Percentiles rank a stretch among this genome's conserved stretches.
phyloP scores from a whole-genome alignment of 1,140 invertebrate genomes.

The Ladona fulva region DNA sequence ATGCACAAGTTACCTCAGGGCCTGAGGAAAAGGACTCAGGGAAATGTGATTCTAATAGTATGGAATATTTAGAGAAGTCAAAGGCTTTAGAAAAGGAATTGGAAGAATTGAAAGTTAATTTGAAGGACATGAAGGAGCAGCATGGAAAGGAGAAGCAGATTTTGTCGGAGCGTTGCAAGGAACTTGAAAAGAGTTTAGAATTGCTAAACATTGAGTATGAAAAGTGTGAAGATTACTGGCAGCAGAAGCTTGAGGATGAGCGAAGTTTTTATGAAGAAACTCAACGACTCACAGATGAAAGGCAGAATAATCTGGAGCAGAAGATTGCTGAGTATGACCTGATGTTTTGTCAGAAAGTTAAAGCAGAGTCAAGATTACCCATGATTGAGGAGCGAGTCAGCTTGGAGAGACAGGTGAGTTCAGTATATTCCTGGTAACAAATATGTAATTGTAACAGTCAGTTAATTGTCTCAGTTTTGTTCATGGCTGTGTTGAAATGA shows the following conservation, averaged over 20 bases:
- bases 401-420: constrained; percentile 52
- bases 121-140: constrained; percentile 23
- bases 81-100: constrained; percentile 20
- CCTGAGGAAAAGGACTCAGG: constrained; percentile 10
- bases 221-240: constrained; percentile 78
- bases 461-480: too few species aligned
- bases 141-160: constrained; percentile 38
- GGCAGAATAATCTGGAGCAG: constrained; percentile 57
- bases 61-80: constrained; percentile 16
- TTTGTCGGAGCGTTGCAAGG: constrained; percentile 46
- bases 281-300: constrained; percentile 65
- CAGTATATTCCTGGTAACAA: too few species aligned
- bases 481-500: too few species aligned
- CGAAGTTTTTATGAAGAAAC: constrained; percentile 63
- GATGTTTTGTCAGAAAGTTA: constrained; percentile 45
- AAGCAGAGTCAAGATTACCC: constrained; percentile 45
- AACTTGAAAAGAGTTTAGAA: constrained; percentile 62
- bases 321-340: constrained; percentile 75
- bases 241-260: constrained; percentile 65
- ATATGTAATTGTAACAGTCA: too few species aligned
- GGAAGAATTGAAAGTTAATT: constrained; percentile 19
- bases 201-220: constrained; percentile 65
- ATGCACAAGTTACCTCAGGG: constrained; percentile 14
- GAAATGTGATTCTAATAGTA: not conserved
- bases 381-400: constrained; percentile 65